A percentile compares a stretch with the other conserved stretches of the same genome.
Conservation (phyloP, 2,113 vertebrate species). For the Corynorhinus townsendii region DNA sequence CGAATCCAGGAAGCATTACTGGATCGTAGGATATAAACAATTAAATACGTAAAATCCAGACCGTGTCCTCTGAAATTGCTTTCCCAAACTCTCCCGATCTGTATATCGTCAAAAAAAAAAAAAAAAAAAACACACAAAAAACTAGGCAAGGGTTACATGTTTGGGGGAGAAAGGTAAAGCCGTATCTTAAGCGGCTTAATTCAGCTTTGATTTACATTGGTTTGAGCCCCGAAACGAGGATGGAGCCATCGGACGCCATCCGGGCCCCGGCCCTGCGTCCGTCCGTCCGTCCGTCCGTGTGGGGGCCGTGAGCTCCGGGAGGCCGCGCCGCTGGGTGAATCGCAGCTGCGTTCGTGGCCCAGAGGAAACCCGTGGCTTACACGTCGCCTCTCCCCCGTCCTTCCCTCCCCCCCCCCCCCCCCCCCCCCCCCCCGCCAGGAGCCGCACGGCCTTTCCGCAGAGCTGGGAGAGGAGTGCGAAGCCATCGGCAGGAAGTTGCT, state of each 20-base stretch:
- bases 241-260: neutral
- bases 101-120: neutral
- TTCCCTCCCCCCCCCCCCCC: too few relatives aligned
- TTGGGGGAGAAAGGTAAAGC: neutral
- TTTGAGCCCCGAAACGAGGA: neutral
- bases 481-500: conserved; percentile 83
- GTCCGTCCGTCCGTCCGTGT: too few relatives aligned
- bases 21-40: neutral
- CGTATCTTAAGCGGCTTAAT: neutral
- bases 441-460: conserved; percentile 68
- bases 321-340: too few relatives aligned
- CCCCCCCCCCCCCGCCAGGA: conserved; percentile 64
- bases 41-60: neutral
- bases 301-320: neutral
- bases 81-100: neutral
- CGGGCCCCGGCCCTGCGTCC: neutral
- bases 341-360: neutral
- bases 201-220: neutral
- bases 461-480: conserved; percentile 79
- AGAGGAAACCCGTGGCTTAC: conserved; percentile 14
- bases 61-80: neutral
- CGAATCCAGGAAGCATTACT: neutral
- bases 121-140: too few relatives aligned
- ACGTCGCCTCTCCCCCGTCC: neutral
- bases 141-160: neutral